phyloP scores from a whole-genome alignment of 2,888 invertebrate genomes.

The Drosophila atripex region DNA sequence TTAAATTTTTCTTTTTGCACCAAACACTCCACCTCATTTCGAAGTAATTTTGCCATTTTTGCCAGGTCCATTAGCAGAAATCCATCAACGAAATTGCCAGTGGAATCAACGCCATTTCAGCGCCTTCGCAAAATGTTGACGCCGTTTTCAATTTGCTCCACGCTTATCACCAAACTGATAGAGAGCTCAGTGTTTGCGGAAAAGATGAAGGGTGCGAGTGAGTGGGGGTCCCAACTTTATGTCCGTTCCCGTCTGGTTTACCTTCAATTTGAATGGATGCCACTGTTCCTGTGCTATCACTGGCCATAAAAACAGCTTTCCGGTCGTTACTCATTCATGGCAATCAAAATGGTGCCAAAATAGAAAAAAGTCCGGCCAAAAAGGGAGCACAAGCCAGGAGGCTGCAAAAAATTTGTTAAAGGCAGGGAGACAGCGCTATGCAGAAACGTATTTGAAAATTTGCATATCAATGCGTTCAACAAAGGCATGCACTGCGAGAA shows the following conservation, averaged over 20 bases:
- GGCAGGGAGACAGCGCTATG: slow-evolving; percentile 19
- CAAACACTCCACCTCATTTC: slow-evolving; percentile 9
- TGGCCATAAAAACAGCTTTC: slow-evolving; percentile 82
- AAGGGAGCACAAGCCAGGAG: slow-evolving; percentile 20
- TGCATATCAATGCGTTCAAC: slow-evolving; percentile 75
- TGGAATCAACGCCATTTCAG: slow-evolving; percentile 74
- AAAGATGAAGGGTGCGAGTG: background rate
- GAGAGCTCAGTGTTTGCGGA: slow-evolving; percentile 5
- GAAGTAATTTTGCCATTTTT: slow-evolving; percentile 58
- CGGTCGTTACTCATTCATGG: slow-evolving; percentile 82
- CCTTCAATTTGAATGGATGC: slow-evolving; percentile 46
- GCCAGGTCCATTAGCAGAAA: slow-evolving; percentile 77
- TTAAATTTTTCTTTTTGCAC: slow-evolving; percentile 56
- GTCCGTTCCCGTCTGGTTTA: slow-evolving; percentile 42
- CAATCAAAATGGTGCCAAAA: slow-evolving; percentile 79
- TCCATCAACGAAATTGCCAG: slow-evolving; percentile 82
- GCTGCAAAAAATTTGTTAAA: slow-evolving; percentile 24
- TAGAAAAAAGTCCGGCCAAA: slow-evolving; percentile 60
- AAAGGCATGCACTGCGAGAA: slow-evolving; percentile 49
- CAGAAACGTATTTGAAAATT: slow-evolving; percentile 69
- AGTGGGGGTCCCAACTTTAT: slow-evolving; percentile 23
- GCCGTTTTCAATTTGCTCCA: slow-evolving; percentile 74
- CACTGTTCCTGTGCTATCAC: slow-evolving; percentile 67
- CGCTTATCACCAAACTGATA: slow-evolving; percentile 64
- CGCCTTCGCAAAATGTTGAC: slow-evolving; percentile 64